Percentiles rank a stretch among this genome's conserved stretches.
Conservation (phyloP, 2,113 vertebrate species). For the Spea bombifrons region DNA sequence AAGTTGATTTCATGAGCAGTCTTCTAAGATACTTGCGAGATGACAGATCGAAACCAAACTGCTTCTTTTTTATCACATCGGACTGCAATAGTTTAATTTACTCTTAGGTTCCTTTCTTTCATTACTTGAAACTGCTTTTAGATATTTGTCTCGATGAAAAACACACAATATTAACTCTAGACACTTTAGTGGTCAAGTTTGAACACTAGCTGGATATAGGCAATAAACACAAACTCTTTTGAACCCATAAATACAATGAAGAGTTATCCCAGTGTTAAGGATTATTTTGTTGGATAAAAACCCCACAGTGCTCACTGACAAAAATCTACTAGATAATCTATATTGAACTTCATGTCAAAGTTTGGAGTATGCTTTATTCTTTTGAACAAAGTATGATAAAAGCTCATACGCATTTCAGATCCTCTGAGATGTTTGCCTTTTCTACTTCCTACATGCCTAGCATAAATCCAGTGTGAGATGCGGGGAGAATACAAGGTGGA, state of each 20-base stretch:
- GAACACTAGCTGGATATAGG: neutral
- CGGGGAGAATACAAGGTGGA: neutral
- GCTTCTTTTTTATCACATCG: too few relatives aligned
- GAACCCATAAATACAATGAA: neutral
- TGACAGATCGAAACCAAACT: too few relatives aligned
- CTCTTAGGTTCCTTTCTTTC: neutral
- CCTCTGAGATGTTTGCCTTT: constrained; percentile 23
- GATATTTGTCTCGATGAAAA: neutral
- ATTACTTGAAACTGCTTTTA: neutral
- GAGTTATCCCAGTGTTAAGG: neutral
- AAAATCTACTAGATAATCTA: constrained; percentile 34
- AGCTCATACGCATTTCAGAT: constrained; percentile 22
- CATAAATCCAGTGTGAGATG: constrained; percentile 27
- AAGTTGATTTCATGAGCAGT: too few relatives aligned
- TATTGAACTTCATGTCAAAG: constrained; percentile 31
- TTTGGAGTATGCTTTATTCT: constrained; percentile 32
- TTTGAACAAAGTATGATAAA: constrained; percentile 39
- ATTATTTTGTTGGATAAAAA: constrained; percentile 9
- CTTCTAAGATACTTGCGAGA: too few relatives aligned
- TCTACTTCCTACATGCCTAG: constrained; percentile 22
- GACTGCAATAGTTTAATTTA: too few relatives aligned
- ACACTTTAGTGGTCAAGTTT: neutral
- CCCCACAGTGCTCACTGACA: neutral
- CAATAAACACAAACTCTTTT: neutral
- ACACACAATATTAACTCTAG: neutral